Conservation (phyloP, 1,140 invertebrate genomes). For the Drosophila novamexicana region DNA sequence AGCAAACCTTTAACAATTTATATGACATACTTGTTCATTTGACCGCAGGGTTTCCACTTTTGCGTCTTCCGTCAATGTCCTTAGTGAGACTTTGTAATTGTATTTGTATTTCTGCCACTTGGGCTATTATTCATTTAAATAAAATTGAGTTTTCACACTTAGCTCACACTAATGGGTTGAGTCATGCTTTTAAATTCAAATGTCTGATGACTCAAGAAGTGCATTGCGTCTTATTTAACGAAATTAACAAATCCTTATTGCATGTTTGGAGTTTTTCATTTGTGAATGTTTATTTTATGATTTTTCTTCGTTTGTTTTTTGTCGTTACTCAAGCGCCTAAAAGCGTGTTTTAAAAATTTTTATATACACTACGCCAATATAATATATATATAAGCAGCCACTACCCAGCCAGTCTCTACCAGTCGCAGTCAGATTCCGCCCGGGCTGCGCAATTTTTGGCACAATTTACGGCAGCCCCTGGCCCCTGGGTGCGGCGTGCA, state of each 20-base stretch:
- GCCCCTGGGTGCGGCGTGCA: conserved; percentile 17
- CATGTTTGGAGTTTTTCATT: conserved; percentile 5
- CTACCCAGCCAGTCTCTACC: not conserved
- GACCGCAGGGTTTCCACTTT: no score
- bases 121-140: no score
- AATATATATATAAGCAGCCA: not conserved
- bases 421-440: conserved; percentile 34
- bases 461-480: conserved; percentile 41
- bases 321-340: not conserved
- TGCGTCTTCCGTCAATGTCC: no score
- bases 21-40: no score
- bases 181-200: not conserved
- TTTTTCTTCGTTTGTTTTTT: not conserved
- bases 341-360: conserved; percentile 20
- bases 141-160: not conserved
- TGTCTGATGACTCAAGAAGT: not conserved
- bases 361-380: not conserved
- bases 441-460: conserved; percentile 53
- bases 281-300: not conserved
- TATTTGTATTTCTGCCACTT: no score
- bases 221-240: not conserved
- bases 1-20: no score
- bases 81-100: no score
- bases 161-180: not conserved
- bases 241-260: not conserved